Base-by-base conservation (phyloP, 2,888 invertebrate species). In the Parascotia fuliginaria region DNA sequence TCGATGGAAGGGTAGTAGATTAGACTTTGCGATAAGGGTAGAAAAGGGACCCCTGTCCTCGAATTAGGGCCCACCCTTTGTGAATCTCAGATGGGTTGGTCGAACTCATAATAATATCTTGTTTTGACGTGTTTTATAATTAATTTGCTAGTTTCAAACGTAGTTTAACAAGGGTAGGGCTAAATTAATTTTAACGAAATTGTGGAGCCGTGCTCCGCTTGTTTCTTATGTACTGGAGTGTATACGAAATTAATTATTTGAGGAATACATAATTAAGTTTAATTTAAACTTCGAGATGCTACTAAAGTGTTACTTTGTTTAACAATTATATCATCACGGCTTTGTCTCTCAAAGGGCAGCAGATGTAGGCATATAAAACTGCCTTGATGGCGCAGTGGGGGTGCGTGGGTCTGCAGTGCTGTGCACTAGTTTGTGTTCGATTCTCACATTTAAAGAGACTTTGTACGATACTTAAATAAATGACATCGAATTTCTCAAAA, bases 61-160 rank as follows among this genome's bases (percentile, higher is more conserved):
- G 84, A 87, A 85, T 85, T 87, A 83, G 82, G 83, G 71, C 70
- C 62, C 83, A 85, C 85, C 89, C 89, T 90, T 86, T 89, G 79
- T 79, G 81, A 84, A 66, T 75, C 87, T 89, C 87, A 88, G 89
- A 87, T 86, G 84, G 86, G 84, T 80, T 71, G 77, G 75, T 73
- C 77, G 75, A 89, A 89, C 84, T 87, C 79, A 78, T n/a, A n/a
- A n/a, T n/a, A n/a, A n/a, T 74, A 78, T 81, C 82, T 85, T 91
- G 90, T 90, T 89, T 89, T 91, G 91, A 90, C 91, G 84, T 87
- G 77, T 87, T 90, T 85, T 87, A 87, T 92, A 92, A 92, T 92
- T 91, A 91, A 92, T 92, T 90, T 87, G 90, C 85, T 92, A 92
- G 91, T 92, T 92, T 89, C 75, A 65, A 73, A 70, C 79, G 81